These are phyloP conservation scores for Florisuga fusca DNA, from an alignment of 2,797 vertebrate species.

Conservation along the genomic window DNA sequence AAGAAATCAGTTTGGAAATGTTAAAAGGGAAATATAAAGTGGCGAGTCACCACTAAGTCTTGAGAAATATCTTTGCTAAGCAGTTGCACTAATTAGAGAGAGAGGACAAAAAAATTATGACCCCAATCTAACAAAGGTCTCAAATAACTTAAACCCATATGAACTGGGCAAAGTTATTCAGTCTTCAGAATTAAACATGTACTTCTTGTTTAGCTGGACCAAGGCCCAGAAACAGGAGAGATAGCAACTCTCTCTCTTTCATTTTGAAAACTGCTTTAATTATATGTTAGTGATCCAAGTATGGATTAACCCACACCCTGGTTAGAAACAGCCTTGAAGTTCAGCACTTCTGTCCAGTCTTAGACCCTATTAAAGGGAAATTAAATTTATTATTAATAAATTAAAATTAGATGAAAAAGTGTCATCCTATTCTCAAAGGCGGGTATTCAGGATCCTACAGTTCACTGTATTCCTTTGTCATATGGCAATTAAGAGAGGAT, in stretches of 20 bases:
- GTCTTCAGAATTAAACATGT: conserved; percentile 10
- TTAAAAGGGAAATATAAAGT: conserved; percentile 40
- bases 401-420: neutral
- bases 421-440: neutral
- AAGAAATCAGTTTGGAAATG: conserved; percentile 36
- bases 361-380: neutral
- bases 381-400: too few species aligned
- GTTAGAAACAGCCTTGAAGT: neutral
- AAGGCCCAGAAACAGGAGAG: neutral
- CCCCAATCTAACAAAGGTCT: conserved; percentile 29
- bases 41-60: neutral
- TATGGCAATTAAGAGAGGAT: neutral
- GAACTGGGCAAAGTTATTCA: neutral
- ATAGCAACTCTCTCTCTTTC: neutral
- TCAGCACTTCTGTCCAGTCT: neutral
- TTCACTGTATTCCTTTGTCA: neutral
- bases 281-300: neutral
- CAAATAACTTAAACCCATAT: neutral
- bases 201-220: neutral
- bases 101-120: neutral
- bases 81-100: conserved; percentile 34
- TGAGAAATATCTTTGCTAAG: conserved; percentile 41
- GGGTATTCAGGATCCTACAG: neutral
- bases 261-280: conserved; percentile 14
- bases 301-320: neutral